These are phyloP conservation scores for Gymnothorax javanicus DNA, from an alignment of 2,797 vertebrate genomes.

Conservation along the genomic window DNA sequence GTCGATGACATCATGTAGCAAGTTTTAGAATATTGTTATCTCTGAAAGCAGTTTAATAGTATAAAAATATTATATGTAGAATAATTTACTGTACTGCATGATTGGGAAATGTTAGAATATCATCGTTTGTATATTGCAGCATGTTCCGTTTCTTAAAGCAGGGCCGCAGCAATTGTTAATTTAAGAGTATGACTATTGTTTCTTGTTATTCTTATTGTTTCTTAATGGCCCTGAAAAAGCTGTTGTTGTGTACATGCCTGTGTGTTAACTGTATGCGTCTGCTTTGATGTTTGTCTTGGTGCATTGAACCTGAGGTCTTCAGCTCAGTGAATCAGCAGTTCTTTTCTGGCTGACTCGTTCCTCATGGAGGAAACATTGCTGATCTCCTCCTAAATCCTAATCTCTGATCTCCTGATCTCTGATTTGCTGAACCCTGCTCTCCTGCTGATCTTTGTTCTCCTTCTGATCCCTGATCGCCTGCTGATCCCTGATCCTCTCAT, in stretches of 20 bases:
- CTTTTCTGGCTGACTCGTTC: too few species aligned
- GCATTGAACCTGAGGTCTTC: not conserved
- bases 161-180: not conserved
- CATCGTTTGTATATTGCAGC: not conserved
- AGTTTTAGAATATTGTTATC: not conserved
- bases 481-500: not conserved
- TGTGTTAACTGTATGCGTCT: too few species aligned
- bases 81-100: not conserved
- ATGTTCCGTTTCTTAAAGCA: too few species aligned
- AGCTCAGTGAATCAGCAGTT: not conserved
- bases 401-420: not conserved
- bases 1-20: too few species aligned
- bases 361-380: too few species aligned
- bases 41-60: not conserved
- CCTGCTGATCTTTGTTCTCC: not conserved
- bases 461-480: not conserved
- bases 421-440: not conserved
- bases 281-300: not conserved
- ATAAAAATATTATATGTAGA: too few species aligned
- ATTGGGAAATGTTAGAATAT: not conserved
- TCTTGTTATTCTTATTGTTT: not conserved
- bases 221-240: not conserved
- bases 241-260: not conserved
- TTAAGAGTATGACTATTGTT: not conserved
- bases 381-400: too few species aligned